Conservation (phyloP, 2,797 vertebrate species). For the Eurystomus glaucurus region DNA sequence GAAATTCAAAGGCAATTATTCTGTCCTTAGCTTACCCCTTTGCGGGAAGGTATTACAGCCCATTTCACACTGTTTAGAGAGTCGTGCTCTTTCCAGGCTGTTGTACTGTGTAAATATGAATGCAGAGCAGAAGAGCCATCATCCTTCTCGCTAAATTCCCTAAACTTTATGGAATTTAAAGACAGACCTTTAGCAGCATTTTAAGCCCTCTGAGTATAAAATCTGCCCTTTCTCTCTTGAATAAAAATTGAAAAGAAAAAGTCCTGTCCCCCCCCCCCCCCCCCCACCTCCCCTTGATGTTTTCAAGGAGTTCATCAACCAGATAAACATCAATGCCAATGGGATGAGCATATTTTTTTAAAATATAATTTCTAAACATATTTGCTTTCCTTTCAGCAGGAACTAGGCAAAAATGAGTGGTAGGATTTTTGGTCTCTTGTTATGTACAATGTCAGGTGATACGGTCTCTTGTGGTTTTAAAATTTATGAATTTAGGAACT, state of each 20-base stretch:
- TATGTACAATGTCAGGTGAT: neutral
- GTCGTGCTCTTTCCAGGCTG: constrained; percentile 6
- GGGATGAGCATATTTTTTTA: neutral
- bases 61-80: constrained; percentile 52
- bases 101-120: constrained; percentile 29
- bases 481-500: constrained; percentile 10
- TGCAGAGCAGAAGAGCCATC: neutral
- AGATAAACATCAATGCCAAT: neutral
- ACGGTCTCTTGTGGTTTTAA: neutral
- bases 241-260: constrained; percentile 7
- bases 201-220: constrained; percentile 26
- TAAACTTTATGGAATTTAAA: constrained; percentile 63
- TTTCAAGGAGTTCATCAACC: neutral
- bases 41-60: constrained; percentile 6
- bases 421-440: neutral
- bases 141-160: constrained; percentile 12
- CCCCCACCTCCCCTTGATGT: neutral
- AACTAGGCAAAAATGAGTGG: neutral
- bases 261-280: neutral
- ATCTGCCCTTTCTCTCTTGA: constrained; percentile 30
- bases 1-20: constrained; percentile 24
- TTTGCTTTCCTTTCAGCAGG: neutral
- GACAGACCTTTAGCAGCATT: neutral
- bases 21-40: constrained; percentile 54
- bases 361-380: neutral